Conservation (phyloP, 2,888 invertebrate genomes). For the Axea sp. region DNA sequence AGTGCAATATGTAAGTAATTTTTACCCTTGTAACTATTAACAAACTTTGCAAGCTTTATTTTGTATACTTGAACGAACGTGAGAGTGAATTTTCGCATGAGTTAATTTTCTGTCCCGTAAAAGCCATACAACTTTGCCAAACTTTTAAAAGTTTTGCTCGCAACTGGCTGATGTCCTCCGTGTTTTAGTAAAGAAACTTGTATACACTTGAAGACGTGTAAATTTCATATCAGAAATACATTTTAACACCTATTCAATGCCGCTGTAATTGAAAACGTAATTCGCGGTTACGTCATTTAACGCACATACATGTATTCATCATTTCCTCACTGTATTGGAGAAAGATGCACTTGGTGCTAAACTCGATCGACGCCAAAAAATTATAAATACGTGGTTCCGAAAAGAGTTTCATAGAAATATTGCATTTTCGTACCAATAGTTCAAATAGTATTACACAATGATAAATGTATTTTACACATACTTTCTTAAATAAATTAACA, state of each 20-base stretch:
- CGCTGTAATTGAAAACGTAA: background rate
- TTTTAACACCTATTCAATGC: background rate
- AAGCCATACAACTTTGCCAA: conserved; percentile 28
- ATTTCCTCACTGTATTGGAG: too few relatives aligned
- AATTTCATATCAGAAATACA: background rate
- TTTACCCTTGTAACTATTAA: background rate
- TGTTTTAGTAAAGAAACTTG: conserved; percentile 1
- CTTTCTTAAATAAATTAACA: too few relatives aligned
- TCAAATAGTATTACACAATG: too few relatives aligned
- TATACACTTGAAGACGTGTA: background rate
- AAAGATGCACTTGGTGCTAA: too few relatives aligned
- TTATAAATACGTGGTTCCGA: too few relatives aligned
- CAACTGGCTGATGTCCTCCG: conserved; percentile 10
- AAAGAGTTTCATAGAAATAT: too few relatives aligned
- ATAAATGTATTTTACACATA: too few relatives aligned
- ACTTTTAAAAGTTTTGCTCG: conserved; percentile 19
- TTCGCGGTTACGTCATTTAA: too few relatives aligned
- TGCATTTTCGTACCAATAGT: too few relatives aligned
- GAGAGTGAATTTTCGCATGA: conserved; percentile 31
- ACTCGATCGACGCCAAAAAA: too few relatives aligned
- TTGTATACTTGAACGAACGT: conserved; percentile 27
- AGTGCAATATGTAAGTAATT: conserved; percentile 11
- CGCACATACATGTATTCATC: too few relatives aligned
- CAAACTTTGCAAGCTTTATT: conserved; percentile 24
- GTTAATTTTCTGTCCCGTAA: conserved; percentile 28